Conservation (phyloP, 92 coral and sea anemone genomes). For the Actinernus sp. region DNA sequence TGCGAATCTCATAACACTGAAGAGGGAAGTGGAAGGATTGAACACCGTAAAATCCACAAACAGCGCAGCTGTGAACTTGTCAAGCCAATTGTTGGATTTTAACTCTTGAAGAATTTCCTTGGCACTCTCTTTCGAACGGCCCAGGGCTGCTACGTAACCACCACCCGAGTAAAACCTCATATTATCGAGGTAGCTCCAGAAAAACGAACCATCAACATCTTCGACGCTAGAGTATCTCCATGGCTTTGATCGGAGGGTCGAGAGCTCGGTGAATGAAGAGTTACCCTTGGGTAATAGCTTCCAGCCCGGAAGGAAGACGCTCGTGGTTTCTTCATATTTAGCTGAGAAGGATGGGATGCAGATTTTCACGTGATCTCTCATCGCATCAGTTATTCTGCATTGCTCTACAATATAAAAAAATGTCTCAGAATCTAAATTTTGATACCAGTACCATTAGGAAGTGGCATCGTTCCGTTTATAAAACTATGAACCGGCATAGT, state of each 20-base stretch:
- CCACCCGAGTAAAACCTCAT: constrained; percentile 20
- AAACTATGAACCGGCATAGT: no score
- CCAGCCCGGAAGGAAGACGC: constrained; percentile 38
- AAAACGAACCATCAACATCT: not conserved
- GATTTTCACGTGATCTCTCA: constrained; percentile 9
- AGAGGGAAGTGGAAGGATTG: constrained; percentile 46
- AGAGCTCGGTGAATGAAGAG: not conserved
- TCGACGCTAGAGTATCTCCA: constrained; percentile 29
- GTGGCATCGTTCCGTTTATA: no score
- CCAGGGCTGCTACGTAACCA: constrained; percentile 42
- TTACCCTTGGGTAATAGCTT: not conserved
- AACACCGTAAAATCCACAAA: constrained; percentile 45
- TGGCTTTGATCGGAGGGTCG: constrained; percentile 21
- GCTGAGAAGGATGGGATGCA: constrained; percentile 28
- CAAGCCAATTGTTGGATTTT: constrained; percentile 25
- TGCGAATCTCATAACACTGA: constrained; percentile 31
- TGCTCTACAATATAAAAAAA: constrained; percentile 15
- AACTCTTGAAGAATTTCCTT: constrained; percentile 2
- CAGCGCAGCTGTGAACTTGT: constrained; percentile 32
- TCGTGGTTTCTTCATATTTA: constrained; percentile 22
- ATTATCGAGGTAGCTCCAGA: constrained; percentile 9
- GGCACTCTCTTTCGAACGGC: constrained; percentile 17
- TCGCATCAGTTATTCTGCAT: constrained; percentile 18
- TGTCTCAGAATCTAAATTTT: no score
- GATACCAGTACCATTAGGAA: no score